Percentiles rank a stretch among this genome's conserved stretches.
Evolutionary conservation across 2,113 vertebrate genomes (phyloP).

Genomic region (Callipepla squamata): DNA sequence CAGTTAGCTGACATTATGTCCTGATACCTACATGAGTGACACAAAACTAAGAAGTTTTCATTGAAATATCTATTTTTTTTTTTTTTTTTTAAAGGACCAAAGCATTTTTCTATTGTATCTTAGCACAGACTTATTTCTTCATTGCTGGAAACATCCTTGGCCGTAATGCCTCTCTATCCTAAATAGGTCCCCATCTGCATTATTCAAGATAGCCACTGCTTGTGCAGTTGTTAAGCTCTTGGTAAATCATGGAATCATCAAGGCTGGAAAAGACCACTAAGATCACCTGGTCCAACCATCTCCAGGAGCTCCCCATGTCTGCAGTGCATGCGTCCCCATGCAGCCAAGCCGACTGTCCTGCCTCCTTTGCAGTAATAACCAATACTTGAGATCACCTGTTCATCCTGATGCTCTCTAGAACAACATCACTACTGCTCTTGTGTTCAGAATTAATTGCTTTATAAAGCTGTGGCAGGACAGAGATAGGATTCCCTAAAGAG

Average conservation of each 20-base stretch:
- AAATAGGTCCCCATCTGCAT: rapidly evolving
- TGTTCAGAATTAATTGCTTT: not conserved
- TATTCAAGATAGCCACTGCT: not conserved
- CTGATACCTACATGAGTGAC: not conserved
- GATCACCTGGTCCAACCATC: too few relatives aligned
- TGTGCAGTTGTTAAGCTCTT: not conserved
- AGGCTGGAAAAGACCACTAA: too few relatives aligned
- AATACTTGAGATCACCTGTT: rapidly evolving
- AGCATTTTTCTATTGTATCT: not conserved
- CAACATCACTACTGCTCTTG: rapidly evolving
- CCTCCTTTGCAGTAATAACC: not conserved
- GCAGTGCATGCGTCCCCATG: too few relatives aligned
- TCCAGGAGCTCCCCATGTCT: too few relatives aligned
- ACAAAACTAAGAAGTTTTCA: not conserved
- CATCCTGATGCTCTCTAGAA: not conserved
- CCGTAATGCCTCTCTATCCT: not conserved
- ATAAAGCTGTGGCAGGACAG: not conserved
- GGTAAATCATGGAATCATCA: not conserved
- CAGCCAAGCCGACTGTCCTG: too few relatives aligned
- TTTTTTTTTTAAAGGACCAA: not conserved
- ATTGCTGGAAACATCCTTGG: not conserved
- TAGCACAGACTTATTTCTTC: not conserved
- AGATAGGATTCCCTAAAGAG: not conserved
- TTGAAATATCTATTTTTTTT: too few relatives aligned
- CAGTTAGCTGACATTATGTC: not conserved